Conservation (phyloP, 2,113 vertebrate genomes). For the Carassius carassius region DNA sequence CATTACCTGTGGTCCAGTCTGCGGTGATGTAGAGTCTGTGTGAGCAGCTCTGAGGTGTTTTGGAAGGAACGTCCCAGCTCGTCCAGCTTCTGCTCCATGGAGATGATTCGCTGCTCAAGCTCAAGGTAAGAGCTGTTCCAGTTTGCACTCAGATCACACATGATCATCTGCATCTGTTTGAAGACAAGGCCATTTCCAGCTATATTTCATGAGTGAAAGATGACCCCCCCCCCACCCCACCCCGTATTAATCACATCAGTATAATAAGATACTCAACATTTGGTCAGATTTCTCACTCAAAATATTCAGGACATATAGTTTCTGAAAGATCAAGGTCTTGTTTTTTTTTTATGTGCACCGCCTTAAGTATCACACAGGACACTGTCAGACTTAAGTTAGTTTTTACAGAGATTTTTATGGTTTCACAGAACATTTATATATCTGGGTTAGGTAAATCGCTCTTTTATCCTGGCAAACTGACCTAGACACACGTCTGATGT, state of each 20-base stretch:
- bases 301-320: background rate
- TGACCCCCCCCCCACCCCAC: too few relatives aligned
- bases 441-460: constrained; percentile 37
- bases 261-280: background rate
- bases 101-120: too few relatives aligned
- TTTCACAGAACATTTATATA: constrained; percentile 53
- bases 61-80: too few relatives aligned
- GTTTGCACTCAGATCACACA: too few relatives aligned
- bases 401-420: constrained; percentile 46
- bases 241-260: background rate
- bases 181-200: too few relatives aligned
- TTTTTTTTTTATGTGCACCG: background rate
- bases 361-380: background rate
- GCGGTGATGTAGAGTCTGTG: too few relatives aligned
- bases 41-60: too few relatives aligned
- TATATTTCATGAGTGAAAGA: too few relatives aligned
- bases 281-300: background rate
- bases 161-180: too few relatives aligned
- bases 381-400: background rate
- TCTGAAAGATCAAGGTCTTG: background rate
- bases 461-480: background rate
- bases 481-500: background rate
- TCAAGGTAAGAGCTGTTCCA: too few relatives aligned
- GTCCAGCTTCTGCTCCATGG: too few relatives aligned
- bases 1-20: too few relatives aligned